These are phyloP conservation scores for Macrophya alboannulata DNA, from an alignment of 2,888 invertebrate species.

Conservation along the genomic window DNA sequence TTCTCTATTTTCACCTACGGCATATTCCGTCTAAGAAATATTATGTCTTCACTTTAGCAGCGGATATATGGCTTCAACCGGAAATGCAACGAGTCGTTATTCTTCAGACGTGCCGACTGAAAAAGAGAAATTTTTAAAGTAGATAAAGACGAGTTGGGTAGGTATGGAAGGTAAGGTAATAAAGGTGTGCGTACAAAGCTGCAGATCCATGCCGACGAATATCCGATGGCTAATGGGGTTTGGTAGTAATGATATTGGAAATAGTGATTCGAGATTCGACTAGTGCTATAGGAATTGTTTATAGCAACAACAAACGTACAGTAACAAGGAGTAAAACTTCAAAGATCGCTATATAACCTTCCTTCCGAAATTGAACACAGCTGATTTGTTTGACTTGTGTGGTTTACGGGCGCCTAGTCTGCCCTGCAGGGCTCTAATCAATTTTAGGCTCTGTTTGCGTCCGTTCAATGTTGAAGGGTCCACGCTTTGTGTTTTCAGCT, in stretches of 20 bases:
- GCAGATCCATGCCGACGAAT: not conserved
- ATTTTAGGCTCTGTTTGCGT: slow-evolving; percentile 49
- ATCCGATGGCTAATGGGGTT: not conserved
- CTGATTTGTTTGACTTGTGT: slow-evolving; percentile 52
- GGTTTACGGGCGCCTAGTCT: slow-evolving; percentile 30
- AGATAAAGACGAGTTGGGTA: slow-evolving; percentile 2
- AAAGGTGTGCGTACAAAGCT: not conserved
- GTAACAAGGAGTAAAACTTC: not conserved
- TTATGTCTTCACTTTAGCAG: slow-evolving; percentile 11
- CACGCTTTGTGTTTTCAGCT: slow-evolving; percentile 45
- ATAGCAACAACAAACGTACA: not conserved
- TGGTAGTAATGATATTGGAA: no score
- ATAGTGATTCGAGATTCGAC: not conserved
- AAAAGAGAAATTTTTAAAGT: slow-evolving; percentile 24
- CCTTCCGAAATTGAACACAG: slow-evolving; percentile 36
- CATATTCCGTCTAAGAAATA: slow-evolving; percentile 9
- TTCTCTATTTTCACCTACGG: not conserved
- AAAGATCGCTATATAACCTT: slow-evolving; percentile 8
- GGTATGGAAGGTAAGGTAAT: not conserved
- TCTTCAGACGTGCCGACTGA: slow-evolving; percentile 28
- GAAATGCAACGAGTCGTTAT: slow-evolving; percentile 38
- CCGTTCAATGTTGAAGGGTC: slow-evolving; percentile 41
- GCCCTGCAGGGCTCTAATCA: slow-evolving; percentile 44
- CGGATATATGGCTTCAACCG: slow-evolving; percentile 25
- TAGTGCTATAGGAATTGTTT: not conserved